A percentile compares a stretch with the other conserved stretches of the same genome.
These are phyloP conservation scores for Sterna hirundo DNA, from an alignment of 2,113 vertebrate species.

Conservation along the genomic window DNA sequence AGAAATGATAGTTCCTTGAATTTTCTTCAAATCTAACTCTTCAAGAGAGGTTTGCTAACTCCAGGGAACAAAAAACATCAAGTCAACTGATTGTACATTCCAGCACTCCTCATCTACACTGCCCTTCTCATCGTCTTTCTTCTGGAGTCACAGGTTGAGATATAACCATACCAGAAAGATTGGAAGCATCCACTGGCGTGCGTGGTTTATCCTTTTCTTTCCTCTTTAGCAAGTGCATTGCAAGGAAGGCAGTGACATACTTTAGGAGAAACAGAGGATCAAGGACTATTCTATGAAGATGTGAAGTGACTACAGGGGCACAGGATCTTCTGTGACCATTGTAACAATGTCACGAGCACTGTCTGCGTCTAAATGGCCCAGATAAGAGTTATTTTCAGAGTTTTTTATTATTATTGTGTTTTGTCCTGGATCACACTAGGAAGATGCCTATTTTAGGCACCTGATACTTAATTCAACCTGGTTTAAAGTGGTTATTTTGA, in stretches of 20 bases:
- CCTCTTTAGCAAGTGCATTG: background rate
- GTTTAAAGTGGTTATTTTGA: background rate
- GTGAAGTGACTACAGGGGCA: background rate
- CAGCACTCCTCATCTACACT: background rate
- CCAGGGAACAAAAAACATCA: constrained; percentile 1
- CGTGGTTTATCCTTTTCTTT: background rate
- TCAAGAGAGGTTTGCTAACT: constrained; percentile 1
- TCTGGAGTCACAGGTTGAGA: background rate
- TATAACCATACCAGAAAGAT: background rate
- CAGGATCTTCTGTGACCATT: background rate
- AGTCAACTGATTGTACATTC: background rate
- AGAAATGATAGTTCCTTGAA: background rate
- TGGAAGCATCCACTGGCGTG: background rate
- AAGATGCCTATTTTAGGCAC: background rate
- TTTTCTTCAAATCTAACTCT: constrained; percentile 43
- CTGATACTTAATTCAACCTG: background rate
- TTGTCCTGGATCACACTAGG: background rate
- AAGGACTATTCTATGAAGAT: background rate
- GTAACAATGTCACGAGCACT: background rate
- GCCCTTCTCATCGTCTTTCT: background rate
- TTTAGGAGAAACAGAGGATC: background rate
- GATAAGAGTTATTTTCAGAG: background rate
- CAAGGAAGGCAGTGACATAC: background rate
- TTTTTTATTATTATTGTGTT: background rate
- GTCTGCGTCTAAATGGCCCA: background rate